Percentiles rank a stretch among this genome's conserved stretches.
phyloP scores from a whole-genome alignment of 2,113 vertebrate genomes.

The Calidris pugnax region DNA sequence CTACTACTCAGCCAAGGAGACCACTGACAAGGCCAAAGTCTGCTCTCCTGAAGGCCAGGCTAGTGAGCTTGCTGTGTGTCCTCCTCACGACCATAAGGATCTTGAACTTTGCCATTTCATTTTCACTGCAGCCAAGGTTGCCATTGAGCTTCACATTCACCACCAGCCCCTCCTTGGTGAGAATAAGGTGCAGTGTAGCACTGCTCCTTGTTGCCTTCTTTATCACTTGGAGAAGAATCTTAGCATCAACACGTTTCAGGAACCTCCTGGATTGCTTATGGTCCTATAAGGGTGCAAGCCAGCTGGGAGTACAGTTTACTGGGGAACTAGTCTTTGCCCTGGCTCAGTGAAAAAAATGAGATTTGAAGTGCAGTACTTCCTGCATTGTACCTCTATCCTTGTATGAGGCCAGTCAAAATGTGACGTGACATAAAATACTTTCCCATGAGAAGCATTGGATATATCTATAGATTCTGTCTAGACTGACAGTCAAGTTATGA shows the following conservation, averaged over 20 bases:
- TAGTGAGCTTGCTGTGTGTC: neutral
- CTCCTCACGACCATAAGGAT: neutral
- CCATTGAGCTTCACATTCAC: neutral
- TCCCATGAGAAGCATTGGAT: neutral
- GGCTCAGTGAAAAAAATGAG: neutral
- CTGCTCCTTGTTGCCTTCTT: neutral
- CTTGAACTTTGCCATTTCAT: neutral
- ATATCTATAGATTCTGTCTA: neutral
- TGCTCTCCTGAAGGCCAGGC: neutral
- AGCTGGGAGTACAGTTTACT: neutral
- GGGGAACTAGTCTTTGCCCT: neutral
- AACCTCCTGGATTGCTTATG: neutral
- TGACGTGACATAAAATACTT: neutral
- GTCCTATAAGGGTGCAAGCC: neutral
- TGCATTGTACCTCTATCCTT: neutral
- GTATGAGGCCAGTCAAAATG: neutral
- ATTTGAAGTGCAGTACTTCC: neutral
- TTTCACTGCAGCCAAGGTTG: neutral
- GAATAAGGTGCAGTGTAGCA: neutral
- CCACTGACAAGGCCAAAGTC: neutral
- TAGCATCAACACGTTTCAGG: neutral
- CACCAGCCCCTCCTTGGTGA: neutral
- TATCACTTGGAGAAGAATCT: neutral
- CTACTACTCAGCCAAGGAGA: neutral
- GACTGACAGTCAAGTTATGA: neutral